phyloP scores from a whole-genome alignment of 2,113 vertebrate species.

The Bos indicus region DNA sequence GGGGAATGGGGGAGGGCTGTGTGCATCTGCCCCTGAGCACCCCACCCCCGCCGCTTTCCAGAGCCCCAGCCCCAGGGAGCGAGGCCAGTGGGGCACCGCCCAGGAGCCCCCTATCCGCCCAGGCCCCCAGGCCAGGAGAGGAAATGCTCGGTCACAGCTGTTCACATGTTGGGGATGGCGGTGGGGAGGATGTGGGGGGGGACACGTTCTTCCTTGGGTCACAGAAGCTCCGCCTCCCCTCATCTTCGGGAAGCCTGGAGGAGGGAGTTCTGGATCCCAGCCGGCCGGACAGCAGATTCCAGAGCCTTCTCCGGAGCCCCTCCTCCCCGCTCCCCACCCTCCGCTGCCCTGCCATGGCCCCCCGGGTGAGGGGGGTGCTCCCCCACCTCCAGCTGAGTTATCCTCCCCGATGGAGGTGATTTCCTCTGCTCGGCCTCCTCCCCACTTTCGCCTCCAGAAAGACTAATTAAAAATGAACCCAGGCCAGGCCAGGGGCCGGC shows the following conservation, averaged over 20 bases:
- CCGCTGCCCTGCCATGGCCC: accelerated
- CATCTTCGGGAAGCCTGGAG: neutral
- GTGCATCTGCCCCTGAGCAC: neutral
- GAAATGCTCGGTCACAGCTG: neutral
- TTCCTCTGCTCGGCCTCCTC: neutral
- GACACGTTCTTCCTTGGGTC: neutral
- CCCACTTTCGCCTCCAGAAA: neutral
- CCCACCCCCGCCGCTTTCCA: neutral
- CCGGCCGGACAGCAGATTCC: neutral
- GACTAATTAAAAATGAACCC: neutral
- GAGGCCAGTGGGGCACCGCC: accelerated
- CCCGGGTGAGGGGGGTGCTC: neutral
- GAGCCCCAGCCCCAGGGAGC: neutral
- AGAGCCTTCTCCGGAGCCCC: neutral
- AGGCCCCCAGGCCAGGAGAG: neutral
- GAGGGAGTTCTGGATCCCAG: neutral
- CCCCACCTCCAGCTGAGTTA: neutral
- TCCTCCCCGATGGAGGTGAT: neutral
- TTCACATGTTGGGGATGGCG: accelerated
- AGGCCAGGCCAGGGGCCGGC: neutral
- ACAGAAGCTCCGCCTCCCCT: neutral
- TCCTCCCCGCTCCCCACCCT: accelerated
- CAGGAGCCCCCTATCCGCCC: neutral
- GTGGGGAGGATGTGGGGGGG: neutral
- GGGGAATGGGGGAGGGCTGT: accelerated